phyloP scores from a whole-genome alignment of 2,113 vertebrate genomes.

The Onychostruthus taczanowskii region DNA sequence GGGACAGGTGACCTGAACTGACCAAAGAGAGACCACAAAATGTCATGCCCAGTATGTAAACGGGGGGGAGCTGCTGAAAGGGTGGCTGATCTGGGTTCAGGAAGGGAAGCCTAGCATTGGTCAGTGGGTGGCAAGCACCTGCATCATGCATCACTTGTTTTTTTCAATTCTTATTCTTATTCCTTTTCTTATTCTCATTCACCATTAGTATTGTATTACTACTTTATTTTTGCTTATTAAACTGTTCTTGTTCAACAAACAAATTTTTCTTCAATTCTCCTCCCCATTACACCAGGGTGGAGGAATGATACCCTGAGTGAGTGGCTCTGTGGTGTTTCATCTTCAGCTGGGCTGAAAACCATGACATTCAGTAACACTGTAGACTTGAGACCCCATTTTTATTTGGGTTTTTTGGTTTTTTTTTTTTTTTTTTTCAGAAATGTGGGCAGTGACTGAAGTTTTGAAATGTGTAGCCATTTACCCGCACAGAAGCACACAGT shows the following conservation, averaged over 20 bases:
- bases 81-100: background rate
- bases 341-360: background rate
- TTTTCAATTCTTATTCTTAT: background rate
- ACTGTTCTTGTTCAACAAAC: background rate
- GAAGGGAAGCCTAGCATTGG: background rate
- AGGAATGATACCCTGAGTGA: fast-evolving
- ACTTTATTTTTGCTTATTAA: background rate
- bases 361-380: background rate
- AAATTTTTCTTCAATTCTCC: background rate
- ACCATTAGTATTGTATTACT: background rate
- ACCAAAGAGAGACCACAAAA: background rate
- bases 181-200: background rate
- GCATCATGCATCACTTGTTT: background rate
- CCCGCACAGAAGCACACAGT: background rate
- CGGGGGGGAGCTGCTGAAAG: background rate
- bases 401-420: too few species aligned
- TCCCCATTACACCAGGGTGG: background rate
- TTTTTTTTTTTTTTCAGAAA: background rate
- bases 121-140: background rate
- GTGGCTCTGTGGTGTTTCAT: background rate
- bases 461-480: background rate
- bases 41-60: background rate
- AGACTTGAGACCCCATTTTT: background rate
- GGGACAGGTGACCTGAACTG: background rate
- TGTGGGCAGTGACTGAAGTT: background rate